Evolutionary conservation across 1,140 invertebrate genomes (phyloP).

Genomic region (Zaprionus africanus): DNA sequence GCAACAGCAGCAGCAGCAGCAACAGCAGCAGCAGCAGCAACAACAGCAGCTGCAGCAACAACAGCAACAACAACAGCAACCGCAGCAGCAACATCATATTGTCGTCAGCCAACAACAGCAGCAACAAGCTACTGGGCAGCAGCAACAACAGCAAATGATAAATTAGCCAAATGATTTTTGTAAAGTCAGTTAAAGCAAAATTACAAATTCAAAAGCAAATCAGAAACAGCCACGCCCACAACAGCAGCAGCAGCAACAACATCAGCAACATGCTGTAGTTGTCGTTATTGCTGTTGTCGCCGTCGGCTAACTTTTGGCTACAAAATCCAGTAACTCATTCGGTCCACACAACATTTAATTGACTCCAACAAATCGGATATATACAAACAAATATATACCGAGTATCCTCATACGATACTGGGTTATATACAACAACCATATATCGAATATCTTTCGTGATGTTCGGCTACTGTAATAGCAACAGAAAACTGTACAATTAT

Average conservation of each 20-base stretch:
- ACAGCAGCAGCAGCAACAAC: slow-evolving; percentile 23
- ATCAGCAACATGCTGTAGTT: neutral
- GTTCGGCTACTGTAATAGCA: slow-evolving; percentile 6
- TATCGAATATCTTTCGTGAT: neutral
- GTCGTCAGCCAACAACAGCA: slow-evolving; percentile 70
- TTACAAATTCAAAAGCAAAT: slow-evolving; percentile 37
- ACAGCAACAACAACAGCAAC: slow-evolving; percentile 57
- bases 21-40: slow-evolving; percentile 64
- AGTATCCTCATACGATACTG: slow-evolving; percentile 16
- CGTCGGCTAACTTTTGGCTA: slow-evolving; percentile 12
- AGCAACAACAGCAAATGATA: slow-evolving; percentile 78
- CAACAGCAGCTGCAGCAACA: slow-evolving; percentile 56
- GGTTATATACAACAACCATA: slow-evolving; percentile 48
- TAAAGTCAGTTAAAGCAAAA: slow-evolving; percentile 83
- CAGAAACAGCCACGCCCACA: slow-evolving; percentile 11
- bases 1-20: slow-evolving; percentile 58
- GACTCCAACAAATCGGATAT: slow-evolving; percentile 78
- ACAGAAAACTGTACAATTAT: slow-evolving; percentile 47
- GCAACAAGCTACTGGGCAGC: slow-evolving; percentile 56
- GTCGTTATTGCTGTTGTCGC: slow-evolving; percentile 10
- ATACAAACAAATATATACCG: neutral
- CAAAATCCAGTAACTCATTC: slow-evolving; percentile 40
- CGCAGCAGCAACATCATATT: slow-evolving; percentile 71
- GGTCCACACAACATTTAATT: slow-evolving; percentile 74
- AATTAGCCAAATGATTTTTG: slow-evolving; percentile 84